Conservation (phyloP, 2,888 invertebrate species). For the Ochropleura leucogaster region DNA sequence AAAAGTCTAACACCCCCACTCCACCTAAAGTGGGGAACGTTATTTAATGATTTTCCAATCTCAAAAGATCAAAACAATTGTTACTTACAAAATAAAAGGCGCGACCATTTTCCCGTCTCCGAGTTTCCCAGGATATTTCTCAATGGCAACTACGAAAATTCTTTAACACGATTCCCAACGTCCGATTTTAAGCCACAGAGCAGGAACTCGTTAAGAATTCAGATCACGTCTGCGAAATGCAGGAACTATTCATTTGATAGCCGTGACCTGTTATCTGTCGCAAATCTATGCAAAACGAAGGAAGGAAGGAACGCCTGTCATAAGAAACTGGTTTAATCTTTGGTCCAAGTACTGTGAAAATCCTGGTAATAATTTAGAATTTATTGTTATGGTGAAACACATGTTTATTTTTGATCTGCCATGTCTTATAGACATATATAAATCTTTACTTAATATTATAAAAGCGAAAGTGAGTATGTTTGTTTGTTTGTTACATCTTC, state of each 20-base stretch:
- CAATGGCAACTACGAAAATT: conserved; percentile 7
- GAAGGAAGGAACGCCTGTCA: conserved; percentile 19
- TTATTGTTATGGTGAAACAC: background rate
- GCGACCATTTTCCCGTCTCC: background rate
- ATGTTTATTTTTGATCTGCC: background rate
- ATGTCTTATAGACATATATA: too few relatives aligned
- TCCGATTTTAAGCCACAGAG: conserved; percentile 41
- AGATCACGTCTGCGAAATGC: conserved; percentile 51
- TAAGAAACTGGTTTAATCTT: conserved; percentile 43
- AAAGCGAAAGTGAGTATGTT: too few relatives aligned
- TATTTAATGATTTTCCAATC: too few relatives aligned
- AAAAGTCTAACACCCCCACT: too few relatives aligned
- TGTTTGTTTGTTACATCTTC: too few relatives aligned
- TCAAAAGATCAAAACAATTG: too few relatives aligned
- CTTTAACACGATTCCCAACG: conserved; percentile 32
- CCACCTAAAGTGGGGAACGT: too few relatives aligned
- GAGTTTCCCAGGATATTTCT: background rate
- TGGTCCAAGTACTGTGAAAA: background rate
- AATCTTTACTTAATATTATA: too few relatives aligned
- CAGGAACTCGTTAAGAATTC: conserved; percentile 43
- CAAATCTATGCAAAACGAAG: conserved; percentile 53
- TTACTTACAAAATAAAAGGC: background rate
- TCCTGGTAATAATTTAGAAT: background rate
- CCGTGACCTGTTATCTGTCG: conserved; percentile 55
- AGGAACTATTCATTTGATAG: conserved; percentile 52